Conservation (phyloP, 2,888 invertebrate genomes). For the Phasia obesa region DNA sequence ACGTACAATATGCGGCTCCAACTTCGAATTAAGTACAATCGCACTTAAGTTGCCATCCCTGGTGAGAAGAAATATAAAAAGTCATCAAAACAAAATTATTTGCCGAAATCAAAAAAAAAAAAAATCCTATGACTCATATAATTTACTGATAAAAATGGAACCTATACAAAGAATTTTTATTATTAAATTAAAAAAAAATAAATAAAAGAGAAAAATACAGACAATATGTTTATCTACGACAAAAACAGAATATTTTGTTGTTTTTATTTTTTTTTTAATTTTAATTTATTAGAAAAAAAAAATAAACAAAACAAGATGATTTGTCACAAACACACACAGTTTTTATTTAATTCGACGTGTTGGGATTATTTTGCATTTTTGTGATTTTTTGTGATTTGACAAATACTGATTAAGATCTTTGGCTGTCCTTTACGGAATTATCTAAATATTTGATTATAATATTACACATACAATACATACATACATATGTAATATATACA, state of each 20-base stretch:
- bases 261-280: background rate
- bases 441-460: no score
- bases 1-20: no score
- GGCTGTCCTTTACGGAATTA: no score
- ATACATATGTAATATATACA: no score
- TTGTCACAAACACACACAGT: background rate
- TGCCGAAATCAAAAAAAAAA: constrained; percentile 21
- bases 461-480: no score
- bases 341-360: background rate
- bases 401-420: no score
- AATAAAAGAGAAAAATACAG: constrained; percentile 24
- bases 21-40: no score
- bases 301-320: constrained; percentile 48
- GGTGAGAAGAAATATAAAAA: no score
- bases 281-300: constrained; percentile 14
- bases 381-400: no score
- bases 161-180: no score
- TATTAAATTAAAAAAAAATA: constrained; percentile 23
- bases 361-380: background rate
- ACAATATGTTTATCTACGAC: constrained; percentile 37
- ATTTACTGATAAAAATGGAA: constrained; percentile 67
- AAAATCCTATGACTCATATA: constrained; percentile 62
- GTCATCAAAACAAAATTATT: constrained; percentile 40
- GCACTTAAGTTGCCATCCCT: no score
- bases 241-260: constrained; percentile 22